Evolutionary conservation across 2,797 vertebrate species (phyloP).

Genomic region (Tenualosa thibaudeaui): DNA sequence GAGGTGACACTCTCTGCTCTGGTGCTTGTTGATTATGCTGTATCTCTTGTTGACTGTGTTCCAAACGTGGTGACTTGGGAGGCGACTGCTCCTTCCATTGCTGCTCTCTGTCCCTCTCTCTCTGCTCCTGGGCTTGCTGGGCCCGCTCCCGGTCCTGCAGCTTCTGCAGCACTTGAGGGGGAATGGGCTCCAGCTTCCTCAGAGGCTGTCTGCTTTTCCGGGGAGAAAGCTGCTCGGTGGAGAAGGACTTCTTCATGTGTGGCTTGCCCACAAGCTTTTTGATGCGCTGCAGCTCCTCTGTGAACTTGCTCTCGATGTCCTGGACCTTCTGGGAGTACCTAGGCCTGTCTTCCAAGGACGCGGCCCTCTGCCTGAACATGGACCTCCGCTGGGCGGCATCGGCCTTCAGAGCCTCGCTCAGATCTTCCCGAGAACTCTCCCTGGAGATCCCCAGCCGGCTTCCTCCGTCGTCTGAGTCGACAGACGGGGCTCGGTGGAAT

Average conservation of each 20-base stretch:
- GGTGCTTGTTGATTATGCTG: constrained; percentile 52
- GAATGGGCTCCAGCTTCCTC: constrained; percentile 76
- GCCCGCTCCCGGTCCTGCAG: constrained; percentile 77
- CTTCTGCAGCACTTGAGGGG: constrained; percentile 78
- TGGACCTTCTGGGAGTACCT: constrained; percentile 85
- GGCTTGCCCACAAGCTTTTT: constrained; percentile 91
- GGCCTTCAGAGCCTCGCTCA: constrained; percentile 77
- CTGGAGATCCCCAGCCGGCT: constrained; percentile 80
- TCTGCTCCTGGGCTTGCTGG: constrained; percentile 71
- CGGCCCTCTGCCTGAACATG: constrained; percentile 88
- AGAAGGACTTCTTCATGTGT: constrained; percentile 90
- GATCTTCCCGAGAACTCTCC: constrained; percentile 84
- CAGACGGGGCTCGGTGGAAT: constrained; percentile 85
- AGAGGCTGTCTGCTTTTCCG: constrained; percentile 69
- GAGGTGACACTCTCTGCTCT: constrained; percentile 42
- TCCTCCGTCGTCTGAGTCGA: constrained; percentile 85
- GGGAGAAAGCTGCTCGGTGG: constrained; percentile 77
- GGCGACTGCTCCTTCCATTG: constrained; percentile 45
- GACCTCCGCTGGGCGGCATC: constrained; percentile 84
- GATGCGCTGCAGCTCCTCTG: constrained; percentile 91
- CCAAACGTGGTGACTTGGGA: constrained; percentile 43
- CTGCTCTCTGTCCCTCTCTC: constrained; percentile 60
- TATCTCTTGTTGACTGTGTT: constrained; percentile 46
- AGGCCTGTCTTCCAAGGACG: constrained; percentile 90
- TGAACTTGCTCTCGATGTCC: constrained; percentile 93